Evolutionary conservation across 2,113 vertebrate genomes (phyloP), one percentile per base, ranked within the genome.

Genomic region (Pseudorasbora parva): DNA sequence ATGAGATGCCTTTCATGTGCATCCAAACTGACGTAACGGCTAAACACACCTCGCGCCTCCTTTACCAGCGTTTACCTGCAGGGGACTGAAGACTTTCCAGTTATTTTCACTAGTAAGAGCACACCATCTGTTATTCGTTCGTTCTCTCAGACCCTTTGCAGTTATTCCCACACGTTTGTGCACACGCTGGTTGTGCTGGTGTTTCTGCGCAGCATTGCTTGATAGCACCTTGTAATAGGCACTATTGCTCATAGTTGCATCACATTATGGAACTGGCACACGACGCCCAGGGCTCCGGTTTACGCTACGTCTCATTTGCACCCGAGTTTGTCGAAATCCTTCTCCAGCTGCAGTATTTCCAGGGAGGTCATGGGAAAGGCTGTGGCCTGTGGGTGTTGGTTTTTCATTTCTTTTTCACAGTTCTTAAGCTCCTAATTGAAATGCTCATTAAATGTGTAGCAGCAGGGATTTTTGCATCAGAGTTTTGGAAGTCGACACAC

Each of bases 351-450:
- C 15, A 8, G 77, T 47, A 30, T 64, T 79, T 79, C 23, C 21
- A 79, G 77, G 43, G 77, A 79, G 76, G 76, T 78, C 56, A 78
- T 25, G 41, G 37, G 76, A 62, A 60, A 60, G 37, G 56, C 23
- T 43, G 37, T 78, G 56, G 33, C 76, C 56, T 60, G 56, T 60
- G n/a, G 76, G 33, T 23, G 56, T 45, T 27, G 56, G 7, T 78
- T 60, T 43, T 78, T 45, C 56, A 25, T 25, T 27, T 23, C 56
- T 45, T 8, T 59, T 43, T 45, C 76, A 60, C 56, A 25, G 11
- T 60, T 62, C 76, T 60, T 60, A 60, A 78, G 76, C 76, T 60
- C 33, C 12, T 78, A 78, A 78, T 62, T 78, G 76, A 78, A 78
- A 78, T 45, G 56, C 76, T 78, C 57, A 60, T 78, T 60, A 78